Base-by-base conservation (phyloP, 2,797 vertebrate genomes). In the Meda fulgida region DNA sequence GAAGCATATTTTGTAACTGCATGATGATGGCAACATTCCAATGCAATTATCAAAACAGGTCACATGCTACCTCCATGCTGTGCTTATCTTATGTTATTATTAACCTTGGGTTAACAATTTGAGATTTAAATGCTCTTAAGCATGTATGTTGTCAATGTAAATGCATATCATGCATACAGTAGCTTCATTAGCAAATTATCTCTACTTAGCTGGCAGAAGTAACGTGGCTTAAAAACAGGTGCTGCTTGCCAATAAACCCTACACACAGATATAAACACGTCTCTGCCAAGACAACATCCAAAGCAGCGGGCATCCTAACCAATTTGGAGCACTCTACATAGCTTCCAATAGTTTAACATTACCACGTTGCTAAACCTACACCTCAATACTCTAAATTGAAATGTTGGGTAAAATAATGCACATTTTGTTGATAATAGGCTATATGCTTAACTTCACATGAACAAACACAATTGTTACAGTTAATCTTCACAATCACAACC, bases 111-210 rank as follows among this genome's bases (percentile, higher is more conserved):
- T 63, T 63, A 78, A 26, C 55, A 26, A 40, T 63, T 63, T 29
- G 23, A 43, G 29, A 19, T 75, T 53, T 13, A 34, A 75, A 75
- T 75, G 18, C 46, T 46, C 29, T 51, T 34, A 76, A 63, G 55
- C 36, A 43, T 40, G 34, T 26, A 26, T 43, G 36, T n/a, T 78
- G 16, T 29, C 26, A 26, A 21, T 63, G 21, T 53, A 75, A 34
- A 53, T 53, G 51, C 53, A 38, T 23, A 38, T 23, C 19, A 55
- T 76, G 51, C 38, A 73, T 51, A 9, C 51, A 76, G 21, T 31
- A 38, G 55, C 34, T 63, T 63, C 76, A 78, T 78, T 43, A 60
- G 76, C 76, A 43, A 63, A 60, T 78, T 10, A 78, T 63, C 36
- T 78, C 76, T 63, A 40, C 23, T 40, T 40, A 78, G 10, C 36